phyloP scores from a whole-genome alignment of 1,140 invertebrate genomes.

The Drosophila rhopaloa region DNA sequence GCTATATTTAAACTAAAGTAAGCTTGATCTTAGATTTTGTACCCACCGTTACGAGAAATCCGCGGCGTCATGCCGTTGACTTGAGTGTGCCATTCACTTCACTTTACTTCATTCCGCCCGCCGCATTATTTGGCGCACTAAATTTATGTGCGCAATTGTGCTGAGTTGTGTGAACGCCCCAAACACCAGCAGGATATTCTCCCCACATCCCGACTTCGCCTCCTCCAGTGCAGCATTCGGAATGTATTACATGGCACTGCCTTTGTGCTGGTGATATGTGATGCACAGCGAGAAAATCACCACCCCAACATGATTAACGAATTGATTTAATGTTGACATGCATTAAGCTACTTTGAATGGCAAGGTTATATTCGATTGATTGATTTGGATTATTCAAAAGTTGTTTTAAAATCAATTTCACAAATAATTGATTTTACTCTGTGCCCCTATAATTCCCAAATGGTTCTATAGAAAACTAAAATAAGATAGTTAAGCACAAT shows the following conservation, averaged over 20 bases:
- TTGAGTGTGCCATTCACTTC: conserved; percentile 66
- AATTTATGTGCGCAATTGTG: conserved; percentile 82
- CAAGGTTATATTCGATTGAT: too few relatives aligned
- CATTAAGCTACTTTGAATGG: too few relatives aligned
- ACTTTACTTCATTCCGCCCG: conserved; percentile 35
- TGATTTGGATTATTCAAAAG: too few relatives aligned
- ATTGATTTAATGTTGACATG: too few relatives aligned
- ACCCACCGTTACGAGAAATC: background rate
- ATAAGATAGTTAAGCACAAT: too few relatives aligned
- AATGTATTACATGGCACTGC: conserved; percentile 56
- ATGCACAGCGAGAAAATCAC: conserved; percentile 3
- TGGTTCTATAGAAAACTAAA: background rate
- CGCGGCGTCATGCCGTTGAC: conserved; percentile 23
- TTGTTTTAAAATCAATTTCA: too few relatives aligned
- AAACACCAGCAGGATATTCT: conserved; percentile 28
- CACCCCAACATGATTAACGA: too few relatives aligned
- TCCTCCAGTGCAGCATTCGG: conserved; percentile 16
- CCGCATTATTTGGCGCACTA: conserved; percentile 77
- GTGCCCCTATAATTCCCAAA: background rate
- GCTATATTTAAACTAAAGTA: background rate
- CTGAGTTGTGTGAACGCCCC: conserved; percentile 63
- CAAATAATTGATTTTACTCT: too few relatives aligned
- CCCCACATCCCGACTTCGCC: background rate
- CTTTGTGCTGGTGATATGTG: conserved; percentile 31
- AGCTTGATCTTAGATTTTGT: background rate